Base-by-base conservation (phyloP, 2,113 vertebrate genomes). In the Tragelaphus strepsiceros region DNA sequence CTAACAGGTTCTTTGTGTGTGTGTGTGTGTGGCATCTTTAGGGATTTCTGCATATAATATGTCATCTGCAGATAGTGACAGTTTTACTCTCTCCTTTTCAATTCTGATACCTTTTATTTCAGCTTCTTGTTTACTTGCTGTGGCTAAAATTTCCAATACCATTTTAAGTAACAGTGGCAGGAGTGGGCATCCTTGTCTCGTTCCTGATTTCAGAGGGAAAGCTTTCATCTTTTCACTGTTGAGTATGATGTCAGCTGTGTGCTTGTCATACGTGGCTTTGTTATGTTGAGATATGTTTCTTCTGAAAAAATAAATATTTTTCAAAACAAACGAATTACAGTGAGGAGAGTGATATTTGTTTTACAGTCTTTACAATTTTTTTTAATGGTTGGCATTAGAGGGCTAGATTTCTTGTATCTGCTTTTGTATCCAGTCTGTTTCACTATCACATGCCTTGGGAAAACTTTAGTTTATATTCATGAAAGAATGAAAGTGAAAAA, bases 401-500 rank as follows among this genome's bases (percentile, higher is more conserved):
- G 14, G 62, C 8, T 81, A 5, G 13, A 78, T 95, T 95, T 92
- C 67, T 86, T 93, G 2, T 61, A 59, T 39, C 54, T 82, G 35
- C 49, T 82, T 90, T 93, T 87, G 30, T 1, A 51, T 93, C 90
- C 46, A 88, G 2, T 88, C 35, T 90, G 7, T 97, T 95, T 90
- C 24, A 74, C 49, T 78, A 32, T 81, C 17, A 67, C 9, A 17
- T 46, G 4, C 71, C 54, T 88, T 43, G 22, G 35, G 53, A 77
- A 95, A 93, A 46, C 26, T 88, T 16, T 32, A 78, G 7, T 56
- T 35, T 78, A 49, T 84, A 64, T 26, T 93, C 35, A 62, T 77
- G 54, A 94, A 84, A 80, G 90, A 82, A 91, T 85, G 87, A 90
- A 96, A 96, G 8, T 39, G 22, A 87, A 59, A 93, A 82, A 12